phyloP scores from a whole-genome alignment of 1,140 invertebrate genomes.

The Probaryconus sp. region DNA sequence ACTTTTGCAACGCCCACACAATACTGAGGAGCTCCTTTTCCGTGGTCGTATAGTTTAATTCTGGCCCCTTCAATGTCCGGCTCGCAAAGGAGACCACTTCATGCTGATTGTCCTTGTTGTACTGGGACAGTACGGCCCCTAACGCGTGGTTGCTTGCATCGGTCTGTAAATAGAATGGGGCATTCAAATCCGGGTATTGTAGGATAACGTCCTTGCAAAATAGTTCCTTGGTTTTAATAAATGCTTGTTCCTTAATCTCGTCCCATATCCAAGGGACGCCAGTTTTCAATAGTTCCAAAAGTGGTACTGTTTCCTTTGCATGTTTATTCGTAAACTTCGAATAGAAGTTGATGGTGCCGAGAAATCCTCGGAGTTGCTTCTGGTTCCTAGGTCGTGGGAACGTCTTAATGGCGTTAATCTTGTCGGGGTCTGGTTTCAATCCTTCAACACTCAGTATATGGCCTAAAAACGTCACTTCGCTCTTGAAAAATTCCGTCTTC shows the following conservation, averaged over 20 bases:
- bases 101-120: neutral
- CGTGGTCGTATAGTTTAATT: neutral
- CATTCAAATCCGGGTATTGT: too few relatives aligned
- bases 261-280: neutral
- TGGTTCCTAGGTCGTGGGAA: neutral
- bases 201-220: too few relatives aligned
- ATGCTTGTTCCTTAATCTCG: too few relatives aligned
- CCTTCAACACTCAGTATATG: neutral
- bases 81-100: constrained; percentile 63
- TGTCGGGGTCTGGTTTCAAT: neutral
- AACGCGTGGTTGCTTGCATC: too few relatives aligned
- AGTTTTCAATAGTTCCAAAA: neutral
- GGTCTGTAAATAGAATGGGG: too few relatives aligned
- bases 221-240: too few relatives aligned
- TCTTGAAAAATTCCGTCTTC: neutral
- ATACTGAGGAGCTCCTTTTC: too few relatives aligned
- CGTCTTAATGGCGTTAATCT: neutral
- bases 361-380: neutral
- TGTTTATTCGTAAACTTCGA: neutral
- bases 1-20: too few relatives aligned
- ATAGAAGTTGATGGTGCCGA: constrained; percentile 1
- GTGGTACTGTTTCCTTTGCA: neutral
- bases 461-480: neutral
- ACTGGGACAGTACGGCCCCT: too few relatives aligned
- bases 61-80: neutral